Evolutionary conservation across 2,888 invertebrate genomes (phyloP), one percentile per base, ranked within the genome.

Genomic region (Margaritifera margaritifera): DNA sequence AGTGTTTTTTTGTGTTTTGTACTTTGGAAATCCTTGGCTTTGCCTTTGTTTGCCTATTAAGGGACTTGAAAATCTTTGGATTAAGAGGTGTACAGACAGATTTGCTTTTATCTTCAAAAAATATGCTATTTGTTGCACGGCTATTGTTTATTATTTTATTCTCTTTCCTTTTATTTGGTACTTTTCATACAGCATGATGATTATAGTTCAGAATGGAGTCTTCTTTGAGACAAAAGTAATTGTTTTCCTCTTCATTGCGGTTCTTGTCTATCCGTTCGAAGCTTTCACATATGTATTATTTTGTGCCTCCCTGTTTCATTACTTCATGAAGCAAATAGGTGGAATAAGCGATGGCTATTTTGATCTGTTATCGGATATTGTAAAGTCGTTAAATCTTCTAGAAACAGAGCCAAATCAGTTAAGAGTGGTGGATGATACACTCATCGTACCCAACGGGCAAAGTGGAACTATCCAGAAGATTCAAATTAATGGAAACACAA

Each of bases 241-340:
- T 25, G 66, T 68, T 5, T 70, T 63, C 54, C 50, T 68, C 27
- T 68, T 70, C 20, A 18, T 70, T 27, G 61, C 74, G 0, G 64
- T 70, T 5, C 56, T 74, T 18, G 52, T 74, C 6, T 74, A 68
- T 11, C 74, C 74, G 2, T 54, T 68, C 0, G 42, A 50, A 6
- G 54, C 74, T 18, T 74, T 74, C 42, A 66, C 66, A 11, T 74
- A 70, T 56, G 56, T 74, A 50, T 74, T 74, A 20, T 71, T 74
- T 50, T 59, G 53, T 20, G 54, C 63, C 5, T 62, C 54, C 8
- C 27, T 70, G 4, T 8, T 68, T 2, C 70, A 74, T 24, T 74
- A 74, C 22, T 55, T 70, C 6, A 42, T 68, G 25, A 67, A 66
- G 19, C 64, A 59, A n/a, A 53, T 70, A 4, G 18, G 31, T 4